Percentiles rank a stretch among this genome's conserved stretches.
phyloP scores from a whole-genome alignment of 2,888 invertebrate species.

The Tinea semifulvella region DNA sequence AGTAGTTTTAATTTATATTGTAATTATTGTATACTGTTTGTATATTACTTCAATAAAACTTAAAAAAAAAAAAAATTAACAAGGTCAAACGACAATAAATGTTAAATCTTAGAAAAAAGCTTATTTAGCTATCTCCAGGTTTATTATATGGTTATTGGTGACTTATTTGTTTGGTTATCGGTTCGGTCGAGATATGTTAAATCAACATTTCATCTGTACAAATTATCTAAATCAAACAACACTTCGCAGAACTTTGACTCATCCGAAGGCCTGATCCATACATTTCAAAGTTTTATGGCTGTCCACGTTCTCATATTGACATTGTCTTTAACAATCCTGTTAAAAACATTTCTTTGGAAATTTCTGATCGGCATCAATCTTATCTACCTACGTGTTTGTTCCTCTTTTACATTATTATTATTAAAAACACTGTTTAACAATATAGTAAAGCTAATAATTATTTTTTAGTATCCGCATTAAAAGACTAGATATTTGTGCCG shows the following conservation, averaged over 20 bases:
- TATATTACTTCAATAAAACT: no score
- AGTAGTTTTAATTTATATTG: no score
- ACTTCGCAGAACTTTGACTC: constrained; percentile 50
- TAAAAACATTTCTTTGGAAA: not conserved
- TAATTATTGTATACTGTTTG: no score
- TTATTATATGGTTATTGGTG: constrained; percentile 51
- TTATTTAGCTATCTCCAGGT: constrained; percentile 34
- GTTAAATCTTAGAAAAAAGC: constrained; percentile 6
- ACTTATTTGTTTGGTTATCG: constrained; percentile 43
- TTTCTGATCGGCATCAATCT: no score
- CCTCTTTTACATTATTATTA: no score
- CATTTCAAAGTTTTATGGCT: constrained; percentile 24
- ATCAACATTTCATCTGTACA: constrained; percentile 46
- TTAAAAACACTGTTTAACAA: no score
- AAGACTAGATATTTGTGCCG: no score
- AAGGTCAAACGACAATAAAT: no score
- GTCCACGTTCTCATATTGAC: not conserved
- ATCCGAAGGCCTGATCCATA: constrained; percentile 18
- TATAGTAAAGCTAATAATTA: not conserved
- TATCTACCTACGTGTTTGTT: no score
- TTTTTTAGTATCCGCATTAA: no score
- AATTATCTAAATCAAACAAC: constrained; percentile 55
- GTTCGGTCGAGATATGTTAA: constrained; percentile 46
- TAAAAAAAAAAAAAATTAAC: no score
- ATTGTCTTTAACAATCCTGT: not conserved